A percentile compares a stretch with the other conserved stretches of the same genome.
Conservation (phyloP, 1,140 invertebrate species). For the Monochamus saltuarius region DNA sequence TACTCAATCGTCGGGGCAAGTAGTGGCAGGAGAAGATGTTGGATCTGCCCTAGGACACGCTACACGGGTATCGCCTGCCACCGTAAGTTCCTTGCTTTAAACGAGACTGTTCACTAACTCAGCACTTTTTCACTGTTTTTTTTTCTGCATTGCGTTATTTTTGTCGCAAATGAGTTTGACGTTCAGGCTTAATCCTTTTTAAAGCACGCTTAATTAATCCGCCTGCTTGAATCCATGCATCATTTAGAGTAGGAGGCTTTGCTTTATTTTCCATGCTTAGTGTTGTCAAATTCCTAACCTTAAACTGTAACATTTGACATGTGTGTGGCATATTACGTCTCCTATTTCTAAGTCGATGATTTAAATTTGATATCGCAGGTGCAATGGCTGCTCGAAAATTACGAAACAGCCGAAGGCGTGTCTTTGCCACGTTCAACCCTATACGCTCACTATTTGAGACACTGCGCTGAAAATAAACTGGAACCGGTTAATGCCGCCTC, state of each 20-base stretch:
- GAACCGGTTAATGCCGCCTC: conserved; percentile 99
- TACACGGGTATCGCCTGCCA: conserved; percentile 84
- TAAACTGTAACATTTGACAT: not conserved
- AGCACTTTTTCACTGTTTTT: too few species aligned
- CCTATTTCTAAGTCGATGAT: not conserved
- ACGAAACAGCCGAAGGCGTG: conserved; percentile 97
- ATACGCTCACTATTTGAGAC: conserved; percentile 94
- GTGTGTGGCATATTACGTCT: not conserved
- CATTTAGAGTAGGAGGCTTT: not conserved
- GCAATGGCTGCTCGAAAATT: conserved; percentile 97
- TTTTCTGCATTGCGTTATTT: too few species aligned
- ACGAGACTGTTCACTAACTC: conserved; percentile 2
- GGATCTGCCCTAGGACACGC: conserved; percentile 74
- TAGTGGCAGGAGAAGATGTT: conserved; percentile 56
- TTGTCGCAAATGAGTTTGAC: too few species aligned
- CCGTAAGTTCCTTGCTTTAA: conserved; percentile 65
- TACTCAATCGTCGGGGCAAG: conserved; percentile 58
- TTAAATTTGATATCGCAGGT: conserved; percentile 62
- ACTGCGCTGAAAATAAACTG: conserved; percentile 91
- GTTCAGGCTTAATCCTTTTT: too few species aligned
- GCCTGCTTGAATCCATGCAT: too few species aligned
- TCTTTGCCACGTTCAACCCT: conserved; percentile 93
- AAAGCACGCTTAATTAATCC: too few species aligned
- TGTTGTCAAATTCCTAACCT: not conserved
- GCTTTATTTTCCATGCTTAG: not conserved